Conservation (phyloP, 2,113 vertebrate species). For the Rostratula benghalensis region DNA sequence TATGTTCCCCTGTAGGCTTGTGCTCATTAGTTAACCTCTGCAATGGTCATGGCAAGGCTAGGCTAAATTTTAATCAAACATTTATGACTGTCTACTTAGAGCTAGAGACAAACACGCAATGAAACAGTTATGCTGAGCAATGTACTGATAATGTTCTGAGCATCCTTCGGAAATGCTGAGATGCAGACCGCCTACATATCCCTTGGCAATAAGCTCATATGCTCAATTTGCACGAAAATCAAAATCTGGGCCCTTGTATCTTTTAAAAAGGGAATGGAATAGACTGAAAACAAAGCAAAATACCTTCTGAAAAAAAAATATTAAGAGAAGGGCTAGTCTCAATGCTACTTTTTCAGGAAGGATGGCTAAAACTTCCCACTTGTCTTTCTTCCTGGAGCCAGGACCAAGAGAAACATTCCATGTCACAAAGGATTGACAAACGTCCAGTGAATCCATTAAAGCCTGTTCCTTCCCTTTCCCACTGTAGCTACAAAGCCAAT, state of each 20-base stretch:
- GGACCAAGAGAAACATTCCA: not conserved
- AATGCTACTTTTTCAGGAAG: not conserved
- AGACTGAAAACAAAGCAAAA: not conserved
- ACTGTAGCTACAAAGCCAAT: not conserved
- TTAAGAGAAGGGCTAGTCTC: not conserved
- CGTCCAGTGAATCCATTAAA: not conserved
- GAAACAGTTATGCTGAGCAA: not conserved
- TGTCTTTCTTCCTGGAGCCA: not conserved
- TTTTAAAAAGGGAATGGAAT: not conserved
- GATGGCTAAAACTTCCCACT: not conserved
- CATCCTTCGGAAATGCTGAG: not conserved
- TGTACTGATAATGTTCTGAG: not conserved
- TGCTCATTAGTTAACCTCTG: constrained; percentile 2
- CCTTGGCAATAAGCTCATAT: not conserved
- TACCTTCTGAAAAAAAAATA: too few species aligned
- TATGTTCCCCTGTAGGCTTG: not conserved
- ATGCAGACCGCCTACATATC: not conserved
- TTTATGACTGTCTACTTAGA: not conserved
- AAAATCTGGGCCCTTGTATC: not conserved
- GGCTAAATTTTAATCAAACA: not conserved
- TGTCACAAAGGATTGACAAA: not conserved
- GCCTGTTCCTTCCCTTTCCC: not conserved
- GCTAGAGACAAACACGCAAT: not conserved
- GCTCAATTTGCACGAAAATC: not conserved
- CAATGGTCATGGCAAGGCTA: not conserved